Evolutionary conservation across 1,140 invertebrate species (phyloP), one percentile per base, ranked within the genome.

Genomic region (Philaenus spumarius): DNA sequence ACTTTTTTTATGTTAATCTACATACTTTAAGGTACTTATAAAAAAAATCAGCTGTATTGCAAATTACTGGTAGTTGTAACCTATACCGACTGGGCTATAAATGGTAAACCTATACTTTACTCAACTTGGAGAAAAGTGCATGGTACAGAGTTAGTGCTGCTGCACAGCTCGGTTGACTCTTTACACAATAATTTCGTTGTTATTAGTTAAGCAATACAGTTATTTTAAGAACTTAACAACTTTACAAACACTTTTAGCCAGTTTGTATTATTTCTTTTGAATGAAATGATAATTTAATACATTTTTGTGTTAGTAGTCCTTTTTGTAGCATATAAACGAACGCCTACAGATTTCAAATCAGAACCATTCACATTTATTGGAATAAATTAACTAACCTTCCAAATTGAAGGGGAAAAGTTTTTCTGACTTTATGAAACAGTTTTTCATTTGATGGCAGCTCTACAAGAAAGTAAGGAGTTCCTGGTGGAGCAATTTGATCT

Each of bases 331-430:
- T 7, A n/a, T 9, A 37, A 37, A 9, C 7, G n/a, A 37, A 37
- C 35, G 7, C 35, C 35, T n/a, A 37, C 7, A n/a, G 7, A 9
- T 9, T n/a, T 37, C 7, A 37, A 37, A n/a, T 37, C 35, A 9
- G 35, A n/a, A 37, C 35, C 35, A 37, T n/a, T 7, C 7, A 9
- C 7, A 7, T 7, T 7, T n/a, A 9, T 9, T 7, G 7, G 12
- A 5, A 4, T 42, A 42, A n/a, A 15, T 42, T 22, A 2, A 51
- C 52, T 62, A 72, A 87, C 84, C 87, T 82, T 53, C 89, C 95
- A 80, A 97, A 97, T 74, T 97, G 92, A 5, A 98, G 68, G 0
- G 94, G 93, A 74, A 97, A 97, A 63, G 85, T 81, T 67, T 87
- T 85, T 65, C 74, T 75, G 42, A 82, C 80, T 63, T 79, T 81